Percentiles rank a stretch among this genome's conserved stretches.
Conservation (phyloP, 2,113 vertebrate genomes). For the Chionis minor region DNA sequence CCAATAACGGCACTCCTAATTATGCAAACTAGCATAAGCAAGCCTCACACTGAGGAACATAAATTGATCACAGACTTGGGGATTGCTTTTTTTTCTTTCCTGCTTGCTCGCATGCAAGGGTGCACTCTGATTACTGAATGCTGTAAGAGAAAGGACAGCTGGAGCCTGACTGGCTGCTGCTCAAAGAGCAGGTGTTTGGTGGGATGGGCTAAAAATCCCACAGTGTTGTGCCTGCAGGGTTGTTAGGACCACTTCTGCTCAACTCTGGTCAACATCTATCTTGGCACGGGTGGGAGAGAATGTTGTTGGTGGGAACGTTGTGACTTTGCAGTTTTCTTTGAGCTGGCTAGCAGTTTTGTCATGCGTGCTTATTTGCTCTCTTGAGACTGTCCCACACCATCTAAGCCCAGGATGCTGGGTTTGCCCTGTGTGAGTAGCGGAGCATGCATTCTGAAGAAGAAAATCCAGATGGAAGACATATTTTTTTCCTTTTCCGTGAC, state of each 20-base stretch:
- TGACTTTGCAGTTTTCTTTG: no score
- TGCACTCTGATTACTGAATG: not conserved
- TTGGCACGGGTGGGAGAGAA: fast-evolving
- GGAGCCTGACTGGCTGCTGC: not conserved
- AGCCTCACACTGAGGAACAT: not conserved
- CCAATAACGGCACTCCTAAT: not conserved
- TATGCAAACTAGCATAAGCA: not conserved
- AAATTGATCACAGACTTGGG: not conserved
- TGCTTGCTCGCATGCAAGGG: not conserved
- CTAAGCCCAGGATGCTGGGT: not conserved
- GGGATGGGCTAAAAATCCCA: not conserved
- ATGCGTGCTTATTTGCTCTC: fast-evolving
- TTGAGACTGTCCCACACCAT: not conserved
- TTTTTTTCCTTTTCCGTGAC: no score
- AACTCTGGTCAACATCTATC: not conserved
- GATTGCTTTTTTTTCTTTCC: not conserved
- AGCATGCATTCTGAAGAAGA: not conserved
- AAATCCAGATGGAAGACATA: not conserved
- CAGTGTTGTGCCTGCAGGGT: not conserved
- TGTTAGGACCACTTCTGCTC: not conserved
- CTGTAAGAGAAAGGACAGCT: fast-evolving
- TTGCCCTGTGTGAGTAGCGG: not conserved
- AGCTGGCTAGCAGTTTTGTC: not conserved
- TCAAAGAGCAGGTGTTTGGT: not conserved
- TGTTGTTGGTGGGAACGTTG: not conserved